Evolutionary conservation across 2,888 invertebrate species (phyloP), one percentile per base, ranked within the genome.

Genomic region (Nebria salina): DNA sequence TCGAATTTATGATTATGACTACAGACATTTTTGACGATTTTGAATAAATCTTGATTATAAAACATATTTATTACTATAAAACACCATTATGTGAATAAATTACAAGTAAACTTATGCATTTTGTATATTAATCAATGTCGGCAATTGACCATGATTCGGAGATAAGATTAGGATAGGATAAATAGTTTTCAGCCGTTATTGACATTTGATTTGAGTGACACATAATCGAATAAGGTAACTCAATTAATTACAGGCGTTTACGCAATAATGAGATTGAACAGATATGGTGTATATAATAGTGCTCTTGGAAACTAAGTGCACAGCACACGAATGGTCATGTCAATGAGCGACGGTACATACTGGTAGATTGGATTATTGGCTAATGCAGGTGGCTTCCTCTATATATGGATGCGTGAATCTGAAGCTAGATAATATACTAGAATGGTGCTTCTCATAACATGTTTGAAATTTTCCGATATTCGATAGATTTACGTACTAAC

Each of bases 341-440:
- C 70, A 70, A 68, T 65, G 70, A 26, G 54, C 43, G 41, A 68
- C 15, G 42, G 72, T 72, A 77, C 72, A 77, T 77, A 77, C 72
- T 77, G 77, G 70, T 72, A 77, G 77, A 77, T 77, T 77, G 77
- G 77, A 77, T 77, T 77, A 77, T 34, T n/a, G 72, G 42, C 7
- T 54, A 54, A 42, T 42, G 43, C 13, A 25, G 20, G 26, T 34
- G 2, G 34, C 34, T 34, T 34, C 5, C 34, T 34, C 34, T 54
- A 7, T 54, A 8, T 54, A 54, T 54, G 54, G 8, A 54, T 54
- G 54, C 13, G 7, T 54, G 54, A 7, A 13, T 54, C 54, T 13
- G 54, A 54, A 8, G 13, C 54, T 1, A 5, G 34, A 34, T 34
- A 34, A 34, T 34, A 13, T 54, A 54, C 6, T 54, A 1, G 54